These are phyloP conservation scores for Drosophila subsilvestris DNA, from an alignment of 2,888 invertebrate species.

Conservation along the genomic window DNA sequence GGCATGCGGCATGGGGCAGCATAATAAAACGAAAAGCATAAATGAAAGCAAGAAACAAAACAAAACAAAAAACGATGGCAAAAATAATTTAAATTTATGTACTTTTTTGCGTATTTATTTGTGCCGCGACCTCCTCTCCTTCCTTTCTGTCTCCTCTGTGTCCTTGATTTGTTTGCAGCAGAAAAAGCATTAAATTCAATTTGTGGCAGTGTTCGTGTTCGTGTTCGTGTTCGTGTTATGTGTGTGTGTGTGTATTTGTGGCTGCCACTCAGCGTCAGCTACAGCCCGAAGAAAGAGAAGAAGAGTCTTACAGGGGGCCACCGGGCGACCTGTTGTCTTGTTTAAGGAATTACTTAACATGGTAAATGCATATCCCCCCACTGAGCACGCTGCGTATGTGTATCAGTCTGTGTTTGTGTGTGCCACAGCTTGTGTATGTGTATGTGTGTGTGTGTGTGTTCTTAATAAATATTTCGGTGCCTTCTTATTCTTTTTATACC, in stretches of 20 bases:
- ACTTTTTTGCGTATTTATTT: constrained; percentile 68
- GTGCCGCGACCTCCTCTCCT: constrained; percentile 38
- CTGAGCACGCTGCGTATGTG: background rate
- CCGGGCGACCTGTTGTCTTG: constrained; percentile 73
- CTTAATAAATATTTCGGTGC: constrained; percentile 50
- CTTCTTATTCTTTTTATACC: constrained; percentile 15
- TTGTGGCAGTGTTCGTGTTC: constrained; percentile 52
- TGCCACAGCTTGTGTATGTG: constrained; percentile 11
- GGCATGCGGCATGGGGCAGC: constrained; percentile 43
- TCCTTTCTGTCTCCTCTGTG: constrained; percentile 33
- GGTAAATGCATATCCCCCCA: constrained; percentile 35
- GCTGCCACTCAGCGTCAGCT: constrained; percentile 73
- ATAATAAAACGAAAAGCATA: constrained; percentile 70
- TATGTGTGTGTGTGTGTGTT: constrained; percentile 16
- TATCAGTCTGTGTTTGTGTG: constrained; percentile 11
- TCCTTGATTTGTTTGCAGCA: constrained; percentile 56
- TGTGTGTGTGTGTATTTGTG: constrained; percentile 42
- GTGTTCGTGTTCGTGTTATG: constrained; percentile 35
- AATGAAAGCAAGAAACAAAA: constrained; percentile 56
- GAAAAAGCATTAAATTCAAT: constrained; percentile 76
- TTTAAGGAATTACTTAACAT: constrained; percentile 67
- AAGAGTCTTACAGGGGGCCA: constrained; percentile 10
- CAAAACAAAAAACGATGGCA: constrained; percentile 55
- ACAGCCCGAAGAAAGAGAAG: constrained; percentile 36
- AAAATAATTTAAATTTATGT: constrained; percentile 80